A percentile compares a stretch with the other conserved stretches of the same genome.
Evolutionary conservation across 2,797 vertebrate species (phyloP).

Genomic region (Petrocephalus sullivani): DNA sequence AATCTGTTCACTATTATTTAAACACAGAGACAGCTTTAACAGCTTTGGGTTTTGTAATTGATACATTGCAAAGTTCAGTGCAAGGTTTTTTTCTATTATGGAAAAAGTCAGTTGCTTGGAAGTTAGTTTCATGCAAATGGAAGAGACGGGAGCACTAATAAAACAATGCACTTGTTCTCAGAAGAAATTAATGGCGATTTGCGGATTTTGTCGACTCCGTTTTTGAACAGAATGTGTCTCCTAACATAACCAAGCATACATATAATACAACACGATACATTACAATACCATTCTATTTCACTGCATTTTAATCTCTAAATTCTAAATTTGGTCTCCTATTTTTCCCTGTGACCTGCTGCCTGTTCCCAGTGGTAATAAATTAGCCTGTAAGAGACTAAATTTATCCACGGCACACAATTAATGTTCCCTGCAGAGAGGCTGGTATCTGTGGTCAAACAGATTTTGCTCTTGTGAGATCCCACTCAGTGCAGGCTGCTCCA

Average conservation of each 20-base stretch:
- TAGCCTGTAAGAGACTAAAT: constrained; percentile 16
- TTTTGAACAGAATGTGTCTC: background rate
- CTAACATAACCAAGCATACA: background rate
- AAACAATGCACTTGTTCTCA: background rate
- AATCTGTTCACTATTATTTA: background rate
- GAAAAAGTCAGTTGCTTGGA: background rate
- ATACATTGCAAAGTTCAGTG: background rate
- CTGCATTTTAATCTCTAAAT: background rate
- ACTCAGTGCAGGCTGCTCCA: background rate
- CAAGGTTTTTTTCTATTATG: background rate
- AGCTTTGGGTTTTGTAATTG: background rate
- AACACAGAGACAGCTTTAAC: background rate
- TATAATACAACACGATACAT: background rate
- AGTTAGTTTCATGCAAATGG: background rate
- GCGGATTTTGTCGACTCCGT: background rate
- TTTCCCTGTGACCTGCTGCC: background rate
- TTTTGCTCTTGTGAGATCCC: background rate
- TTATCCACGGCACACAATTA: constrained; percentile 12
- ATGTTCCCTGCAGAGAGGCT: background rate
- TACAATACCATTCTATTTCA: background rate
- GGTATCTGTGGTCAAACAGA: constrained; percentile 6
- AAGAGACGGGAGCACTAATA: background rate
- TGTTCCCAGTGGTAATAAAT: constrained; percentile 10
- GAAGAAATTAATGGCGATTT: background rate
- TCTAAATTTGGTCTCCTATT: background rate